Conservation (phyloP, 2,113 vertebrate species). For the Pluvialis apricaria region DNA sequence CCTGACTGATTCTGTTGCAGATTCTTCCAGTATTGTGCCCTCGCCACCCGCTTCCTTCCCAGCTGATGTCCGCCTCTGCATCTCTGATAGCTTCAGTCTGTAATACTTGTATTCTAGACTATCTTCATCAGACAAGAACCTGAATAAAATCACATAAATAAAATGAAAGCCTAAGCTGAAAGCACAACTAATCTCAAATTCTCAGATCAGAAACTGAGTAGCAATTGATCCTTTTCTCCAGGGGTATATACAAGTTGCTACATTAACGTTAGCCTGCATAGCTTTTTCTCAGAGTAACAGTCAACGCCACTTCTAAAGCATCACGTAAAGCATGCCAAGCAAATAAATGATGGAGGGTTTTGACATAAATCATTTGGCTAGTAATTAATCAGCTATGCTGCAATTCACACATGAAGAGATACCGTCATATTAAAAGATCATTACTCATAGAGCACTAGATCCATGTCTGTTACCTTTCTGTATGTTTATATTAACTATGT, state of each 20-base stretch:
- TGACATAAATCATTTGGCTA: background rate
- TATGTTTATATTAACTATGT: background rate
- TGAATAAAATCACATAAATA: background rate
- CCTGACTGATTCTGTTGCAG: constrained; percentile 34
- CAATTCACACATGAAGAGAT: background rate
- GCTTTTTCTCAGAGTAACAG: background rate
- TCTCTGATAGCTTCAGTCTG: constrained; percentile 68
- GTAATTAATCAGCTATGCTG: background rate
- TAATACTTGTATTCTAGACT: constrained; percentile 79
- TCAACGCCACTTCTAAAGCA: background rate
- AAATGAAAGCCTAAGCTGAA: background rate
- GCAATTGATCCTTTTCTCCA: background rate
- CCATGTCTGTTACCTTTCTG: background rate
- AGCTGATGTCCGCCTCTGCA: constrained; percentile 3
- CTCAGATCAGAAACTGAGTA: background rate
- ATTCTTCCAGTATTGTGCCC: constrained; percentile 27
- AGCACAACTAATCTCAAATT: background rate
- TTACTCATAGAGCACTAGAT: background rate
- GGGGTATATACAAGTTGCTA: background rate
- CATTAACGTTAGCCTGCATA: background rate
- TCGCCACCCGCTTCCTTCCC: background rate
- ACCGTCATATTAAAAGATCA: background rate
- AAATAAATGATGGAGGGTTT: background rate
- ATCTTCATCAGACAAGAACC: constrained; percentile 75
- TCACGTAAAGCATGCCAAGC: background rate